Evolutionary conservation across 2,797 vertebrate species (phyloP).

Genomic region (Chromis chromis): DNA sequence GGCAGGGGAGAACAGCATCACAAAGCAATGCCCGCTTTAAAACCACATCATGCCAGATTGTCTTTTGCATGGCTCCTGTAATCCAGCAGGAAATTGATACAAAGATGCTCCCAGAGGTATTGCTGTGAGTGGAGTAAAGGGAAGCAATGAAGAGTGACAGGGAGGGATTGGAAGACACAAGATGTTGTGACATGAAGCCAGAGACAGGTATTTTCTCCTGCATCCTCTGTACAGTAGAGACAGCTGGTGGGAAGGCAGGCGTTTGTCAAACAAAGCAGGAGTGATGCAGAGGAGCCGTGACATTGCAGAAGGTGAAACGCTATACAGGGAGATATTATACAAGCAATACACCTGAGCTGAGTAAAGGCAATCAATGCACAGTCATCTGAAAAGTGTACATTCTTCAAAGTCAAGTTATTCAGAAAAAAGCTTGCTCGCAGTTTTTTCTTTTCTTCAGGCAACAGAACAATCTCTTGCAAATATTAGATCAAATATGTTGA

Average conservation of each 20-base stretch:
- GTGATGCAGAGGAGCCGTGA: constrained; percentile 72
- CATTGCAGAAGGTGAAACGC: constrained; percentile 81
- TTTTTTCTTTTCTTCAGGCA: constrained; percentile 10
- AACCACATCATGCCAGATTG: constrained; percentile 81
- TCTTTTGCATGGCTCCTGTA: constrained; percentile 81
- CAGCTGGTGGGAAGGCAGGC: constrained; percentile 60
- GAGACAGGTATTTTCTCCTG: constrained; percentile 73
- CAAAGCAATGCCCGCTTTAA: constrained; percentile 79
- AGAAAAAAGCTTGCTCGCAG: constrained; percentile 20
- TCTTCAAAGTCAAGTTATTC: constrained; percentile 67
- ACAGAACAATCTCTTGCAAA: constrained; percentile 38
- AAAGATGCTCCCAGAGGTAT: constrained; percentile 79
- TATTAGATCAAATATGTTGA: constrained; percentile 11
- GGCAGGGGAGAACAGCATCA: constrained; percentile 75
- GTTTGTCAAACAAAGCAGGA: constrained; percentile 60
- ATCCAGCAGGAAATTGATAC: constrained; percentile 83
- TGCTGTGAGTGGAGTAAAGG: constrained; percentile 64
- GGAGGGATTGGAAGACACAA: constrained; percentile 72
- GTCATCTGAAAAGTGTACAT: constrained; percentile 57
- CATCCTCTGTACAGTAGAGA: constrained; percentile 64
- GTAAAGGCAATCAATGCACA: constrained; percentile 69
- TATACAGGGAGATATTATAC: constrained; percentile 65
- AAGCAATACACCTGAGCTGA: constrained; percentile 63
- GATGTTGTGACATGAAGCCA: constrained; percentile 74
- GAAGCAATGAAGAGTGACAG: constrained; percentile 78